Base-by-base conservation (phyloP, 2,113 vertebrate genomes). In the Cromileptes altivelis region DNA sequence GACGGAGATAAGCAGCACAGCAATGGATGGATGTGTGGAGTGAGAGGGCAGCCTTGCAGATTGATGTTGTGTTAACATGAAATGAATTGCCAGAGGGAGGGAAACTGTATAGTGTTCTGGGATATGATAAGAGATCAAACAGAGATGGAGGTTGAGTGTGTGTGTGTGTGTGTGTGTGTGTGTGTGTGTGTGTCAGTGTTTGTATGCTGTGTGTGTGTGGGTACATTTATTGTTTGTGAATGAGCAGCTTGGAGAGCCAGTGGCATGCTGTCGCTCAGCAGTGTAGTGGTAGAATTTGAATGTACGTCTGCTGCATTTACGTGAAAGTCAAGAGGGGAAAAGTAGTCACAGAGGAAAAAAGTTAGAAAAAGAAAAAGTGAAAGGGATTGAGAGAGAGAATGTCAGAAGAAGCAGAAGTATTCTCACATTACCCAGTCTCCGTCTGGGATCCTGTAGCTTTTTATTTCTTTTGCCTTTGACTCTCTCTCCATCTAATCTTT, bases 41-140 rank as follows among this genome's bases (percentile, higher is more conserved):
- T 27, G 82, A 85, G 74, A 85, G 86, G 86, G 80, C 89, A 78
- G 70, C 62, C 53, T 76, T 33, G 70, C 70, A 88, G 89, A 88
- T 84, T 91, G 91, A 91, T 91, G 86, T 68, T 84, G 82, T 79
- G 88, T 88, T 88, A 84, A 87, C 80, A 87, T 90, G 84, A 90
- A 91, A 92, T 87, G 82, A 90, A 88, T 75, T 40, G 91, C 91
- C 80, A 68, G 74, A 85, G 86, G 90, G 82, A 89, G 68, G 64
- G 71, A 88, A 82, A 70, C 74, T 64, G 70, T 82, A 80, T 49
- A 53, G 85, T 71, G 89, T 88, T 76, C 75, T 86, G 72, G 79
- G 89, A 89, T 75, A 78, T 76, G 78, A 89, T 84, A 63, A 82
- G 80, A 89, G 85, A 85, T 74, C 60, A 79, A 82, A 73, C 83